These are phyloP conservation scores for Pogonomyrmex barbatus DNA, from an alignment of 1,140 invertebrate genomes.

Conservation along the genomic window DNA sequence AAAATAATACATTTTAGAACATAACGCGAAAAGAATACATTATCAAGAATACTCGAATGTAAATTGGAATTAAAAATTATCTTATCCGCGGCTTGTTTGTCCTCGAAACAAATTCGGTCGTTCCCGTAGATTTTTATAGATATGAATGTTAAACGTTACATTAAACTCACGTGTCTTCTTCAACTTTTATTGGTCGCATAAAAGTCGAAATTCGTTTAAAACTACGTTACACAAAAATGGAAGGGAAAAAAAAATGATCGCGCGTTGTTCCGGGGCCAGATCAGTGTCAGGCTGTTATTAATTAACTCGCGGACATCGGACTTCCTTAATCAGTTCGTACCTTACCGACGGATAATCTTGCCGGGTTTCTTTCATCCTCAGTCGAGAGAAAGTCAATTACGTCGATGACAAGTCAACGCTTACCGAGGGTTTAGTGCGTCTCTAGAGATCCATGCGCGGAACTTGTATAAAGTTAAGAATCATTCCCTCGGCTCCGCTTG, in stretches of 20 bases:
- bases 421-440: constrained; percentile 65
- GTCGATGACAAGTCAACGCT: constrained; percentile 71
- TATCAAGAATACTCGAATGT: not conserved
- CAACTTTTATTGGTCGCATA: not conserved
- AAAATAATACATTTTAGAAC: constrained; percentile 10
- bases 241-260: not conserved
- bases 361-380: constrained; percentile 67
- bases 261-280: not conserved
- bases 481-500: constrained; percentile 60
- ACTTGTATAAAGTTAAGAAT: constrained; percentile 66
- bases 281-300: constrained; percentile 6
- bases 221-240: not conserved
- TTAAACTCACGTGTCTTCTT: not conserved
- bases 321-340: constrained; percentile 64
- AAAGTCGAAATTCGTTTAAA: not conserved
- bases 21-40: not conserved
- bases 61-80: constrained; percentile 27
- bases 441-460: constrained; percentile 67
- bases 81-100: constrained; percentile 21
- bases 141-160: not conserved
- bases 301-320: constrained; percentile 36
- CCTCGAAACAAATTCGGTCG: constrained; percentile 38
- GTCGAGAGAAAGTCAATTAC: constrained; percentile 79
- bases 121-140: not conserved
- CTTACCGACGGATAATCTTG: constrained; percentile 4